A percentile compares a stretch with the other conserved stretches of the same genome.
These are phyloP conservation scores for Zaprionus capensis DNA, from an alignment of 1,140 invertebrate genomes.

Conservation along the genomic window DNA sequence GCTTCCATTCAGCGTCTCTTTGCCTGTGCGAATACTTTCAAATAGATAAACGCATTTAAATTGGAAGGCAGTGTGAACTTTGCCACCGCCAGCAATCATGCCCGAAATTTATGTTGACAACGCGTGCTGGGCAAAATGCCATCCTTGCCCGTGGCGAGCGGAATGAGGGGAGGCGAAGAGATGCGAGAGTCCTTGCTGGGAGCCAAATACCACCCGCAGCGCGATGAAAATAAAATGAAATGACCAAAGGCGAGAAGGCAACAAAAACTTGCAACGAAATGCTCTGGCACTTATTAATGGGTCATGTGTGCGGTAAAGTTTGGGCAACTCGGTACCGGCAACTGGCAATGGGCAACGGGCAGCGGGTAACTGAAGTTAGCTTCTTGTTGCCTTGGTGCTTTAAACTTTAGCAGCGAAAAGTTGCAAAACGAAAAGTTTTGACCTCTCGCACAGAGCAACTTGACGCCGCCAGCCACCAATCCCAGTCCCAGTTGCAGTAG, in stretches of 20 bases:
- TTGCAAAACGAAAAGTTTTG: slow-evolving; percentile 54
- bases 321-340: slow-evolving; percentile 7
- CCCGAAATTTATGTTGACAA: slow-evolving; percentile 76
- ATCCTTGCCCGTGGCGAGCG: not conserved
- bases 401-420: slow-evolving; percentile 41
- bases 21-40: slow-evolving; percentile 50
- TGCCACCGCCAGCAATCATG: slow-evolving; percentile 54
- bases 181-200: not conserved
- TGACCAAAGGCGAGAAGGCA: slow-evolving; percentile 43
- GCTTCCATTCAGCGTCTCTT: slow-evolving; percentile 6
- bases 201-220: slow-evolving; percentile 17
- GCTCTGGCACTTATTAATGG: slow-evolving; percentile 73
- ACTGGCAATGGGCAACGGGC: not conserved
- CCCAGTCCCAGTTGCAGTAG: not conserved
- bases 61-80: slow-evolving; percentile 67
- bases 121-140: slow-evolving; percentile 64
- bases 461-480: slow-evolving; percentile 1
- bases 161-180: not conserved
- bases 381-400: slow-evolving; percentile 16
- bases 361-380: slow-evolving; percentile 16
- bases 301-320: slow-evolving; percentile 70
- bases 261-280: slow-evolving; percentile 39
- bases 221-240: slow-evolving; percentile 43
- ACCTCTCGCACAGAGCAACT: slow-evolving; percentile 21
- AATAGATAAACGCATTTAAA: slow-evolving; percentile 76